Conservation (phyloP, 2,797 vertebrate species). For the Leptatherina wallacei region DNA sequence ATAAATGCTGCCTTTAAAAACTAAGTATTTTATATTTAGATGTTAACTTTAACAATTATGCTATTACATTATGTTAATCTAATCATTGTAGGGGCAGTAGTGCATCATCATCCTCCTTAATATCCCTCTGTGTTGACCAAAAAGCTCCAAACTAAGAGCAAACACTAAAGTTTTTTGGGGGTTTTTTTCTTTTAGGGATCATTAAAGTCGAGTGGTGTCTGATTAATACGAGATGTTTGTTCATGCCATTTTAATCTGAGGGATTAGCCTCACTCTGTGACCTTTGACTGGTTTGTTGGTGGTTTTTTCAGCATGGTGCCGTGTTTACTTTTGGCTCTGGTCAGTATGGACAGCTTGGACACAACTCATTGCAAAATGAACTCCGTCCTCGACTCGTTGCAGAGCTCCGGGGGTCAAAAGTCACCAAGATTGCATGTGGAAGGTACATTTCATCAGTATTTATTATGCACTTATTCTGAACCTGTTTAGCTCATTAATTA, state of each 20-base stretch:
- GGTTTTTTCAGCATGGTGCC: slow-evolving; percentile 79
- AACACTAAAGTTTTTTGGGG: too few species aligned
- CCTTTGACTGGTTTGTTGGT: background rate
- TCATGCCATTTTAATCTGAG: background rate
- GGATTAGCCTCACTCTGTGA: background rate
- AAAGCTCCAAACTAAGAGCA: too few species aligned
- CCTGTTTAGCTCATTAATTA: background rate
- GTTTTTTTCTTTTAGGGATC: too few species aligned
- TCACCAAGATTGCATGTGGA: slow-evolving; percentile 85
- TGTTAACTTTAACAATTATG: background rate
- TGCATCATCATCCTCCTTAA: too few species aligned
- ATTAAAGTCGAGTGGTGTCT: too few species aligned
- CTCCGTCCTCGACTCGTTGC: slow-evolving; percentile 82
- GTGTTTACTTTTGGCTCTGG: slow-evolving; percentile 89
- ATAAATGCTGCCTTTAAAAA: too few species aligned
- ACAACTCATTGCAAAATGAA: slow-evolving; percentile 85
- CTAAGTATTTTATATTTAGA: background rate
- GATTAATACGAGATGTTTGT: background rate
- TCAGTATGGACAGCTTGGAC: slow-evolving; percentile 86
- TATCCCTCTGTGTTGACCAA: too few species aligned
- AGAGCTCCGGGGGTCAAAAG: slow-evolving; percentile 81
- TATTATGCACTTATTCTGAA: background rate
- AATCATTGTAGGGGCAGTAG: too few species aligned
- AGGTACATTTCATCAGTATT: slow-evolving; percentile 74
- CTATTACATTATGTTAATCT: too few species aligned